phyloP scores from a whole-genome alignment of 2,113 vertebrate species.

The Plotosus lineatus region DNA sequence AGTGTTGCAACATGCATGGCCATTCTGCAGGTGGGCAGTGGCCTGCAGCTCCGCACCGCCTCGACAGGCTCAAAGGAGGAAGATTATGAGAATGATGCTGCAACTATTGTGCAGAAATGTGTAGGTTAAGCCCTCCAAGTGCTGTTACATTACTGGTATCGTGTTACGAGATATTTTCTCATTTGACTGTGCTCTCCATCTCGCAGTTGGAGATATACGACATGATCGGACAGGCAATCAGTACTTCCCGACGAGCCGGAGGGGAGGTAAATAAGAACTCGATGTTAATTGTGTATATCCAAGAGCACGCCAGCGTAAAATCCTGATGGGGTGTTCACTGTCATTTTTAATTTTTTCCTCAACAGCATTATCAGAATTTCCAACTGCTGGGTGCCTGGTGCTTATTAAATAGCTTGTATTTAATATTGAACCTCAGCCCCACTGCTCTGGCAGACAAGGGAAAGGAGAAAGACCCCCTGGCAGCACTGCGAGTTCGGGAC shows the following conservation, averaged over 20 bases:
- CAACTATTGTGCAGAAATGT: conserved; percentile 99
- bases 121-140: conserved; percentile 71
- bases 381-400: conserved; percentile 97
- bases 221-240: conserved; percentile 98
- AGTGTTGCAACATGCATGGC: conserved; percentile 98
- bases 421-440: conserved; percentile 95
- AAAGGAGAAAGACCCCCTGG: conserved; percentile 96
- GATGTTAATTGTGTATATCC: background rate
- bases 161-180: background rate
- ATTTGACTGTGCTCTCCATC: background rate
- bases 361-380: conserved; percentile 98
- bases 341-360: background rate
- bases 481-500: conserved; percentile 91
- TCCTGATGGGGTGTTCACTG: background rate
- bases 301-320: background rate
- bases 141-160: background rate
- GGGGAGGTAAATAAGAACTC: conserved; percentile 80
- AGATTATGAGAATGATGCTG: conserved; percentile 96
- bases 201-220: conserved; percentile 96
- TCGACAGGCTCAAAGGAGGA: conserved; percentile 95
- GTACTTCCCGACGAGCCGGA: conserved; percentile 90
- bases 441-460: conserved; percentile 96
- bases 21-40: conserved; percentile 92
- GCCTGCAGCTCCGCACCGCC: conserved; percentile 89
- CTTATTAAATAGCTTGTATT: conserved; percentile 94